Evolutionary conservation across 2,888 invertebrate species (phyloP), one percentile per base, ranked within the genome.

Genomic region (Dicyrtoma fusca): DNA sequence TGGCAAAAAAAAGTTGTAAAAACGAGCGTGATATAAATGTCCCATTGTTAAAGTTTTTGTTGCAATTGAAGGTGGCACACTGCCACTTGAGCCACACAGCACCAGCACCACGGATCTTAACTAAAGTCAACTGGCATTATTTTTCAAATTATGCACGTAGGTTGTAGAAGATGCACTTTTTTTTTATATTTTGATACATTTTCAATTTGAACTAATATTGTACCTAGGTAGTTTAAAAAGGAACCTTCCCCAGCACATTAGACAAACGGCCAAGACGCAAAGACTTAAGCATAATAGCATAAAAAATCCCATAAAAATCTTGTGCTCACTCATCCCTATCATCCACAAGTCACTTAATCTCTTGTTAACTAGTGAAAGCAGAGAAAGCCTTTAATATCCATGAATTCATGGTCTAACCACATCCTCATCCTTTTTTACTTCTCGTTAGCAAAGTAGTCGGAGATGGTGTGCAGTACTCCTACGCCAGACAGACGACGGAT

Each of bases 1-100:
- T 51, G 69, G 62, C 49, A 62, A 69, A 62, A 69, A n/a, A 65
- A 42, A 34, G 61, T 61, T 42, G 61, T 53, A 69, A 69, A 68
- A 69, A 69, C 21, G 23, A 61, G 65, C 66, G 61, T 57, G 64
- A 61, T 72, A 64, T 65, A 72, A 72, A 65, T 72, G 66, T 66
- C 72, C 65, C 72, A 72, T 72, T 72, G 72, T 72, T 65, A 17
- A 19, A 51, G 11, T 34, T 34, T 34, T 34, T 53, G 53, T 17
- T 70, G 47, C 1, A 42, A 63, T n/a, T 45, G 63, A 47, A 68
- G 19, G 57, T 68, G 68, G 57, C 68, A 68, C 68, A 57, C 44
- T 23, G 17, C 55, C 42, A 34, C n/a, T n/a, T n/a, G n/a, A n/a
- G n/a, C n/a, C n/a, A n/a, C n/a, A n/a, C n/a, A n/a, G n/a, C n/a